Evolutionary conservation across 1,140 invertebrate genomes (phyloP).

Genomic region (Parapsyche elsis): DNA sequence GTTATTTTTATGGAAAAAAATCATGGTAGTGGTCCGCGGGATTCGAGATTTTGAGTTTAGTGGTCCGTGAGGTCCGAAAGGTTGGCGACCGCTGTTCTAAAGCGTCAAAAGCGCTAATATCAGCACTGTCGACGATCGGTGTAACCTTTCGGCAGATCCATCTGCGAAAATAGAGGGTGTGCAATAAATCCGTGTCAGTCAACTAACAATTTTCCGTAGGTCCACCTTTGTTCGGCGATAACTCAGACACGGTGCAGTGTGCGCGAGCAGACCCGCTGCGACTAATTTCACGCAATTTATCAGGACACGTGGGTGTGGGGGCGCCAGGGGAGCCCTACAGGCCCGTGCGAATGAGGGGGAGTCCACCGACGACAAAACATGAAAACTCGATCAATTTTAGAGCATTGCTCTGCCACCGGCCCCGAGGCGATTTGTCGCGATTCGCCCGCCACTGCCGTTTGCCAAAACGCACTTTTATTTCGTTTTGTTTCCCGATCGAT

Average conservation of each 20-base stretch:
- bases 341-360: conserved; percentile 27
- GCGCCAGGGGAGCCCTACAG: not conserved
- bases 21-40: too few relatives aligned
- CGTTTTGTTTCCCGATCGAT: not conserved
- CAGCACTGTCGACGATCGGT: too few relatives aligned
- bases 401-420: conserved; percentile 57
- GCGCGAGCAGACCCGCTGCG: conserved; percentile 48
- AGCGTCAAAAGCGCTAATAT: not conserved
- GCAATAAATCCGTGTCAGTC: conserved; percentile 53
- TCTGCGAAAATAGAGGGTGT: conserved; percentile 29
- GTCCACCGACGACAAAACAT: conserved; percentile 59
- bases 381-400: conserved; percentile 68
- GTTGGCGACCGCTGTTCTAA: too few relatives aligned
- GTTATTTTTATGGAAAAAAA: too few relatives aligned
- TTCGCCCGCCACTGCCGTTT: not conserved
- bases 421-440: conserved; percentile 44
- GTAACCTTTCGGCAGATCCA: not conserved
- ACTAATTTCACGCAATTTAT: conserved; percentile 56
- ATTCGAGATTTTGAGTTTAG: too few relatives aligned
- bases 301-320: conserved; percentile 48
- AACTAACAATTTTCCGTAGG: conserved; percentile 51
- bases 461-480: not conserved
- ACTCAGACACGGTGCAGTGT: conserved; percentile 49
- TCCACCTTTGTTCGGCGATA: conserved; percentile 48
- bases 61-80: too few relatives aligned